These are phyloP conservation scores for Gortyna flavago DNA, from an alignment of 2,888 invertebrate species.

Conservation along the genomic window DNA sequence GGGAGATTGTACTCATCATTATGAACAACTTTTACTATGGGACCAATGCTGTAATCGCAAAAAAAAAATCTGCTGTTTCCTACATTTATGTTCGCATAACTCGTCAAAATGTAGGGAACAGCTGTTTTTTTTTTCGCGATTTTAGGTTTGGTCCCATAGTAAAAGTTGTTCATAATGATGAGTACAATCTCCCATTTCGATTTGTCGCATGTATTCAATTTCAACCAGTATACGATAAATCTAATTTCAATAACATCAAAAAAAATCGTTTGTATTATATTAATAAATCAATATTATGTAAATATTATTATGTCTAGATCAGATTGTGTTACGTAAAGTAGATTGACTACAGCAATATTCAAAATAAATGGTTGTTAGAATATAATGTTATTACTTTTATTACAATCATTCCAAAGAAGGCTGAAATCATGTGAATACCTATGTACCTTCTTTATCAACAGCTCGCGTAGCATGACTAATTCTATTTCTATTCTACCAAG, in stretches of 20 bases:
- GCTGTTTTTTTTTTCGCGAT: no score
- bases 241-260: conserved; percentile 48
- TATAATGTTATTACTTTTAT: conserved; percentile 37
- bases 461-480: background rate
- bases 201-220: no score
- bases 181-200: no score
- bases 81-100: no score
- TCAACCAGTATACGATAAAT: conserved; percentile 42
- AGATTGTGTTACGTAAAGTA: conserved; percentile 54
- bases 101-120: no score
- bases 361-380: conserved; percentile 45
- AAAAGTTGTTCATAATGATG: no score
- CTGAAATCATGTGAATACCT: conserved; percentile 6
- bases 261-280: conserved; percentile 45
- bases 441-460: background rate
- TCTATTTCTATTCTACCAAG: background rate
- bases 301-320: conserved; percentile 57
- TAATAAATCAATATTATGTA: conserved; percentile 59
- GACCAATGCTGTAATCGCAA: no score
- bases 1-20: no score
- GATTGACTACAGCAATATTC: conserved; percentile 51
- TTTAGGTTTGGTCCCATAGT: no score
- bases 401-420: conserved; percentile 8
- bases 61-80: no score
- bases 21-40: no score